Evolutionary conservation across 2,113 vertebrate species (phyloP), one percentile per base, ranked within the genome.

Genomic region (Onychostoma macrolepis): DNA sequence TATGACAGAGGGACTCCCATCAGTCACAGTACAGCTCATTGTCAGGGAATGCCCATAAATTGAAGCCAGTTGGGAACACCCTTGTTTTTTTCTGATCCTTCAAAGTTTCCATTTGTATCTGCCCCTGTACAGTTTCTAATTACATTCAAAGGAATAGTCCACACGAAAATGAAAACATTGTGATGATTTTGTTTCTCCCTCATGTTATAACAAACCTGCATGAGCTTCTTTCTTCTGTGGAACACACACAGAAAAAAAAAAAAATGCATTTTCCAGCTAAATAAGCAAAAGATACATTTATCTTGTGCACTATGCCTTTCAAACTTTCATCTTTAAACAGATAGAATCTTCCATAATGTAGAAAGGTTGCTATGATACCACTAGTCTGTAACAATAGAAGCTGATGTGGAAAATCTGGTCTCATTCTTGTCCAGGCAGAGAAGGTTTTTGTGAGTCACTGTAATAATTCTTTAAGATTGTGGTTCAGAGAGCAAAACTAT

Each of bases 361-460:
- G 13, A 41, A n/a, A 2, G 13, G 26, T 83, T 53, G 43, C 81
- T 83, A 83, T 33, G 17, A 71, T 67, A 67, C 38, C 41, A 17
- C 41, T 28, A 61, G 56, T 61, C 24, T n/a, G 33, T 17, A 71
- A 69, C 19, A 71, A 36, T 36, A 19, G 4, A 17, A 53, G 17
- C 41, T n/a, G 3, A 13, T 83, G 63, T 71, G 65, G 81, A 83
- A 83, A 30, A 71, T 71, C 8, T 83, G 26, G 10, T 26, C 43
- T 19, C 43, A 13, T 33, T 28, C 17, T 17, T 28, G n/a, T 81
- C 12, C 56, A 63, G 50, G 7, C 56, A 17, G 43, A 48, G 43
- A 45, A 24, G 80, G 80, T 30, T 67, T 30, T 45, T 26, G 26
- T 83, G 63, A 48, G 81, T 83, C 63, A 71, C 26, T 50, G 41